Conservation (phyloP, 92 coral and sea anemone genomes). For the Desmophyllum pertusum region DNA sequence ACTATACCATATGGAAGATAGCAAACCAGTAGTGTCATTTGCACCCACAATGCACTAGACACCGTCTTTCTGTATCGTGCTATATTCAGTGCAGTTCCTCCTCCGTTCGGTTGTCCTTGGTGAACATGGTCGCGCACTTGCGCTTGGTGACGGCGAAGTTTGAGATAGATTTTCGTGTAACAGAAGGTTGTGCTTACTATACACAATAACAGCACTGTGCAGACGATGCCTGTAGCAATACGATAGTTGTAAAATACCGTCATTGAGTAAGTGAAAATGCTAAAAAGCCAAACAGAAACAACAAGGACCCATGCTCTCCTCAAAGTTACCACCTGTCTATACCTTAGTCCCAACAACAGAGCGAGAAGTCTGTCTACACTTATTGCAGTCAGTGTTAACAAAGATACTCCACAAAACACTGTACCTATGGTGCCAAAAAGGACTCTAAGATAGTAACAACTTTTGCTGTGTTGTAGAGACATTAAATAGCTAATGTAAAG, state of each 20-base stretch:
- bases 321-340: slow-evolving; percentile 13
- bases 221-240: not conserved
- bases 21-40: not conserved
- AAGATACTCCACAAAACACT: not conserved
- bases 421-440: not conserved
- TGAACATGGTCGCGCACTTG: not conserved
- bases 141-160: not conserved
- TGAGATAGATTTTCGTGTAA: not conserved
- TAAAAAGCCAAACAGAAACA: not conserved
- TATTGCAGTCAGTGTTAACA: slow-evolving; percentile 23
- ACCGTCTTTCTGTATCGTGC: slow-evolving; percentile 18
- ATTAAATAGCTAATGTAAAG: not conserved
- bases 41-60: slow-evolving; percentile 24
- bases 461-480: not conserved
- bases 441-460: not conserved
- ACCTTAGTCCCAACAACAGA: slow-evolving; percentile 15
- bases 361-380: slow-evolving; percentile 36
- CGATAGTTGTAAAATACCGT: not conserved
- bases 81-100: not conserved
- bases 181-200: not conserved
- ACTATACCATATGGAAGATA: slow-evolving; percentile 1
- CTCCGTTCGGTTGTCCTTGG: not conserved
- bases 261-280: not conserved
- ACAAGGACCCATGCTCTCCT: not conserved
- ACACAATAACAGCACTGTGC: not conserved